Evolutionary conservation across 2,113 vertebrate genomes (phyloP), one percentile per base, ranked within the genome.

Genomic region (Cyanoramphus novaezelandiae): DNA sequence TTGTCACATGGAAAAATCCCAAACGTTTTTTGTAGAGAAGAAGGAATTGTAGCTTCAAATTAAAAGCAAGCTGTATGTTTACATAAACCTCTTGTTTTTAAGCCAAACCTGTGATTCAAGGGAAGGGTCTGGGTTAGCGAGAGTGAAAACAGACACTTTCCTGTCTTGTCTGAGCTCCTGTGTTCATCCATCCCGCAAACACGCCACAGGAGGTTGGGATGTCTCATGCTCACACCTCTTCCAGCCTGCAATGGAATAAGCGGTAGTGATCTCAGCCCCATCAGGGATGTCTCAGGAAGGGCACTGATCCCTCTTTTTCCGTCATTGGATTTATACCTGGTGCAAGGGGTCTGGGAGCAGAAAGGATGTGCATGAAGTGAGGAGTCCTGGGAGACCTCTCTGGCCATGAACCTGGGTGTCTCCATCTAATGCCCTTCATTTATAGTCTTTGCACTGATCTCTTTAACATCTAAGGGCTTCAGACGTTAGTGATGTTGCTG

Each of bases 131-230:
- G 82, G 52, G 27, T 43, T 80, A 65, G 35, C 6, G 2, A 82
- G 85, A 90, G 63, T 85, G 88, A 92, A 95, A 93, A n/a, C 9
- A 0, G 41, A 88, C 80, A 33, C 41, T 70, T 95, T 93, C 76
- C 94, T 62, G 76, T 92, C 92, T 13, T 6, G 92, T 91, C 92
- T 94, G 95, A 96, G 80, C 67, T 79, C 79, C 79, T n/a, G 67
- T 39, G 41, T 2, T 90, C 86, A 82, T 57, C 68, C 4, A 0
- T 27, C n/a, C 49, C 1, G 76, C 27, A 82, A 94, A 89, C n/a
- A 60, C 9, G 0, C 86, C 14, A 18, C 29, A 0, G 93, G 94
- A 88, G 85, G 52, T 13, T 25, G 76, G 64, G 67, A 55, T 4
- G 0, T 21, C 83, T 53, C 63, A 29, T 10, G 6, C 86, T 69